Evolutionary conservation across 1,140 invertebrate genomes (phyloP), one percentile per base, ranked within the genome.

Genomic region (Drosophila nigrodunni): DNA sequence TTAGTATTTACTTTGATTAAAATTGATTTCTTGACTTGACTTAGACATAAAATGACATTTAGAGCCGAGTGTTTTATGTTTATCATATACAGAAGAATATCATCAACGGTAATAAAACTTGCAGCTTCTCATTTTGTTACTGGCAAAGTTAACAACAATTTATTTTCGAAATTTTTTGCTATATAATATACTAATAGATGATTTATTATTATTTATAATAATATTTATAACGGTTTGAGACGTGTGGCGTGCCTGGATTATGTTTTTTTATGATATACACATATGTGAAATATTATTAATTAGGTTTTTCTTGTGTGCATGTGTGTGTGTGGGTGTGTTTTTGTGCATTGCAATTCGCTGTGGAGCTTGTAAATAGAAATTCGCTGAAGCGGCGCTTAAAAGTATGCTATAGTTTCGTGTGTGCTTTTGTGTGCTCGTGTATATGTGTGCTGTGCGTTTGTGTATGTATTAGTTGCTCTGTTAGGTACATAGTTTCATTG

Each of bases 41-140:
- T 54, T 68, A 77, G 47, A 76, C 39, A 60, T 66, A 10, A 55
- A 30, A 61, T 50, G 60, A 75, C 67, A 64, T 73, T 71, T 66
- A 67, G 61, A 73, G 55, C 52, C 50, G 35, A 25, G 41, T 62
- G 52, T 35, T 68, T 61, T 39, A 15, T 11, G 6, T 18, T 41
- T 65, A 55, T 72, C 76, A 77, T 71, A 71, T 71, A 77, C 65
- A 77, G 64, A 79, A 82, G 72, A 91, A 91, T 91, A 91, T 91
- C 88, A 73, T 91, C 78, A 91, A 91, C 80, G 88, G 88, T 91
- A 91, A 91, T 90, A 85, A 90, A 79, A 90, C 83, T 80, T 87
- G 82, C 83, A 87, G 82, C 66, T 77, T 30, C 3, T 30, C 25
- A 30, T 30, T 69, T 50, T 35, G 60, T 34, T 25, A 69, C 37